These are phyloP conservation scores for Epizoanthus stellaris DNA, from an alignment of 92 coral and sea anemone species.

Conservation along the genomic window DNA sequence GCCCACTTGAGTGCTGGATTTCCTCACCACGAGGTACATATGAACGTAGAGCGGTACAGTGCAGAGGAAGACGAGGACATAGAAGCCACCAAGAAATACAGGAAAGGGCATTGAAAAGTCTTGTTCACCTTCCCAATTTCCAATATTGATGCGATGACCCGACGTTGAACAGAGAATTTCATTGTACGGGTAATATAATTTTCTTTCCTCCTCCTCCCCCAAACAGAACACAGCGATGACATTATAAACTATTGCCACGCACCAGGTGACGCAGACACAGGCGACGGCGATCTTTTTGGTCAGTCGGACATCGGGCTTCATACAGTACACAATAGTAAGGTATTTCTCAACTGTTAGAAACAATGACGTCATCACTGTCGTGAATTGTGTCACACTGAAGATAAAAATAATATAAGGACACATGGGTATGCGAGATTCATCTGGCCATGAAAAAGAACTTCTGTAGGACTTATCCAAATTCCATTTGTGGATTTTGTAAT, in stretches of 20 bases:
- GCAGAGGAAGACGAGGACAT: too few species aligned
- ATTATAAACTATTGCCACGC: background rate
- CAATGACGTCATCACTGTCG: slow-evolving; percentile 12
- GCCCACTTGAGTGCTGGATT: background rate
- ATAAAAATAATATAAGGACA: background rate
- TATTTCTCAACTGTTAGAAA: too few species aligned
- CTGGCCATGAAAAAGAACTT: background rate
- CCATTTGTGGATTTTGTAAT: too few species aligned
- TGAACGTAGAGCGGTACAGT: too few species aligned
- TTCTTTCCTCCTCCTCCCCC: background rate
- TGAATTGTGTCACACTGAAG: slow-evolving; percentile 1
- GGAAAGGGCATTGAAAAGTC: too few species aligned
- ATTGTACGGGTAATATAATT: too few species aligned
- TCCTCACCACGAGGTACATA: too few species aligned
- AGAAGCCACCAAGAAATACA: too few species aligned
- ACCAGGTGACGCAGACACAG: background rate
- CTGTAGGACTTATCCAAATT: too few species aligned
- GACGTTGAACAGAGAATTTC: too few species aligned
- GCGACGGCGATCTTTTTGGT: background rate
- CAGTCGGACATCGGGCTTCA: background rate
- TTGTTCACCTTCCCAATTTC: too few species aligned
- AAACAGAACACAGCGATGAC: background rate
- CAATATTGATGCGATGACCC: too few species aligned
- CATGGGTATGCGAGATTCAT: background rate
- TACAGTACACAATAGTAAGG: background rate